Evolutionary conservation across 2,113 vertebrate species (phyloP), one percentile per base, ranked within the genome.

Genomic region (Gobiocypris rarus): DNA sequence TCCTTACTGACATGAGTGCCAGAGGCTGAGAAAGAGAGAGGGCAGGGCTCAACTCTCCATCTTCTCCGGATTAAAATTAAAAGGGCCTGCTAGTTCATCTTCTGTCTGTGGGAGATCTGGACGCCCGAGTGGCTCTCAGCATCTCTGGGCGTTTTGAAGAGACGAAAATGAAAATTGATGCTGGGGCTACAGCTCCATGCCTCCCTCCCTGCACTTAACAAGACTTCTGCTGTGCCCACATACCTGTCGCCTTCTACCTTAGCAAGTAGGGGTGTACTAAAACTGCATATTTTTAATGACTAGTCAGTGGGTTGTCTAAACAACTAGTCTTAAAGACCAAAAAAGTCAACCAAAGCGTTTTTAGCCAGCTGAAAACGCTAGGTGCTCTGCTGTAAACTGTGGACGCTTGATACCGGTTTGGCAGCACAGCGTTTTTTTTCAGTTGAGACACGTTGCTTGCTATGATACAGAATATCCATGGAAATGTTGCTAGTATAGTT

Each of bases 31-130:
- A 65, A 63, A 10, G 28, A 78, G 56, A 14, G 56, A 61, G 14
- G 38, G 56, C 38, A 26, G 38, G 14, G 61, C 78, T 67, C 61
- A 31, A 59, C 22, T 82, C 65, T 82, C 59, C 45, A 77, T 75
- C 63, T 63, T 41, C 59, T 24, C 28, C 1, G 41, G 26, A 84
- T 77, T 84, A 41, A 77, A 67, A 67, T 41, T 63, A 84, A 84
- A 77, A 77, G 50, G n/a, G n/a, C 24, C 56, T 63, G 41, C 56
- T 61, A 45, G 56, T n/a, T 75, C 26, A 83, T 83, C 75, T 77
- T 77, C 43, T 70, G 65, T 67, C 78, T 52, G 77, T 31, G 77
- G 58, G 77, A 69, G 61, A 82, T 82, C 80, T 56, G 19, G 65
- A 70, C 10, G 48, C 80, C 67, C 1, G 14, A 67, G 73, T 77